phyloP scores from a whole-genome alignment of 2,113 vertebrate species.

The Pardalotus punctatus region DNA sequence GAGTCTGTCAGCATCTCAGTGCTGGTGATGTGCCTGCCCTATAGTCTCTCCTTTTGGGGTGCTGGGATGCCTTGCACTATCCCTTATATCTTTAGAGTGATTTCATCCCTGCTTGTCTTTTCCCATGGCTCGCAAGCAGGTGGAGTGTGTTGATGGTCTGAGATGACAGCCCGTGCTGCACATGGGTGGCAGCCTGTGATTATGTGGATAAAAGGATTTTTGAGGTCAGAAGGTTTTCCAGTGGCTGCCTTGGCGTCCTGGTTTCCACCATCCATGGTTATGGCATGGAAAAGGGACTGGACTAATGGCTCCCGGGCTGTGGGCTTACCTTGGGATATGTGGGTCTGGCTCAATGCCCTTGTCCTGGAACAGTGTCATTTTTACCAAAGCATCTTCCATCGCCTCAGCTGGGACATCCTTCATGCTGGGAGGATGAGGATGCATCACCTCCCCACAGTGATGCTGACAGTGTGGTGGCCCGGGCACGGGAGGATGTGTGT shows the following conservation, averaged over 20 bases:
- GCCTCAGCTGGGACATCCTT: not conserved
- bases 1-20: not conserved
- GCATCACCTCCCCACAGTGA: not conserved
- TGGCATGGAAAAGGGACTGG: not conserved
- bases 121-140: not conserved
- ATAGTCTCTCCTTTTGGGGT: not conserved
- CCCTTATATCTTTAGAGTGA: accelerated
- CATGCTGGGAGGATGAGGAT: not conserved
- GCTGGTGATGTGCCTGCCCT: not conserved
- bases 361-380: not conserved
- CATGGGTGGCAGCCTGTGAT: conserved; percentile 65
- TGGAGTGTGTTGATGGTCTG: not conserved
- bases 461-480: not conserved
- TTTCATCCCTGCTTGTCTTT: not conserved
- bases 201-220: conserved; percentile 70
- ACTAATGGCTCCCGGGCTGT: not conserved
- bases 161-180: conserved; percentile 57
- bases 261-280: not conserved
- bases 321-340: not conserved
- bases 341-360: not conserved
- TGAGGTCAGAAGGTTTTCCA: conserved; percentile 56
- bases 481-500: not conserved
- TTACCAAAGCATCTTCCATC: not conserved
- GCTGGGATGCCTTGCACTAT: not conserved
- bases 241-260: not conserved